These are phyloP conservation scores for Baronia brevicornis DNA, from an alignment of 2,888 invertebrate genomes.

Conservation along the genomic window DNA sequence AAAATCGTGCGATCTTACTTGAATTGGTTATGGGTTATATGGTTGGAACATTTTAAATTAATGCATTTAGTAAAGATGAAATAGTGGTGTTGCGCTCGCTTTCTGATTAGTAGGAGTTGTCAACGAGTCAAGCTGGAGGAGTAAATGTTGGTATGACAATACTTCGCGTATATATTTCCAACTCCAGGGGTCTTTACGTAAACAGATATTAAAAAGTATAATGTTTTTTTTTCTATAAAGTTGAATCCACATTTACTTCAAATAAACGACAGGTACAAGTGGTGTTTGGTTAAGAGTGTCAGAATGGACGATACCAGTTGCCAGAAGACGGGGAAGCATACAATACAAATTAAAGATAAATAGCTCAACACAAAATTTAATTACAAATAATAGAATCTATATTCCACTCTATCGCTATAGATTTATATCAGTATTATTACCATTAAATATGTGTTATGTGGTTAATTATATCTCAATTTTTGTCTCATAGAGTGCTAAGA, in stretches of 20 bases:
- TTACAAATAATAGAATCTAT: constrained; percentile 29
- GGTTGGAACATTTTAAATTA: too few relatives aligned
- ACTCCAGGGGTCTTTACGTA: constrained; percentile 11
- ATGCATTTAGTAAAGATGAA: constrained; percentile 1
- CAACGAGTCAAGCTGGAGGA: constrained; percentile 29
- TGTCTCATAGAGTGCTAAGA: constrained; percentile 42
- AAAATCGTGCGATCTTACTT: too few relatives aligned
- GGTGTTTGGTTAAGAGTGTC: constrained; percentile 59
- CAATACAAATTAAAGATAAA: constrained; percentile 32
- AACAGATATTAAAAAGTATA: constrained; percentile 9
- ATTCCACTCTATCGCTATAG: constrained; percentile 25
- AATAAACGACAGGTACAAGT: constrained; percentile 34
- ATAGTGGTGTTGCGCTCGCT: constrained; percentile 28
- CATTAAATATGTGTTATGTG: constrained; percentile 42
- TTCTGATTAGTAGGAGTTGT: constrained; percentile 24
- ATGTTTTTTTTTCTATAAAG: background rate
- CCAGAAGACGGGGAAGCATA: constrained; percentile 68
- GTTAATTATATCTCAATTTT: constrained; percentile 27
- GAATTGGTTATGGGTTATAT: too few relatives aligned
- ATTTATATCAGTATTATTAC: constrained; percentile 54
- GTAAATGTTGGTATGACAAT: constrained; percentile 47
- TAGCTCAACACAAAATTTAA: constrained; percentile 39
- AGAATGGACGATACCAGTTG: constrained; percentile 62
- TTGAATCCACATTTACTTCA: constrained; percentile 54
- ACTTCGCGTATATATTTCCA: constrained; percentile 18